Conservation (phyloP, 1,140 invertebrate genomes). For the Paralvinella palmiformis region DNA sequence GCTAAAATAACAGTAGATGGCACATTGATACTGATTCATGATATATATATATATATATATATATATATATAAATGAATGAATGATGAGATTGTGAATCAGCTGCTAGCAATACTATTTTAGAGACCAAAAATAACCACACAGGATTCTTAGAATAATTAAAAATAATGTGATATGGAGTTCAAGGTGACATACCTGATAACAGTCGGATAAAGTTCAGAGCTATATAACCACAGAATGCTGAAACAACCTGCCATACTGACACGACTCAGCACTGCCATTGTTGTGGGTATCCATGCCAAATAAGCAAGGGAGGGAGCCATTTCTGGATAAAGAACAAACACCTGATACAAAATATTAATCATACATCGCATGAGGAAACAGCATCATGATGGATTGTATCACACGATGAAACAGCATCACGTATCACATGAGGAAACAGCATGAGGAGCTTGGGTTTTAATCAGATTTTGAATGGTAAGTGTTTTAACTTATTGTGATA, state of each 20-base stretch:
- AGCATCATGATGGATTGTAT: no score
- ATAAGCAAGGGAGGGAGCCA: no score
- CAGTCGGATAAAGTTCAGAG: conserved; percentile 17
- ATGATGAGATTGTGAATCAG: not conserved
- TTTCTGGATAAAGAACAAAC: no score
- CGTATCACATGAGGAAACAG: no score
- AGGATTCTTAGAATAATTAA: not conserved
- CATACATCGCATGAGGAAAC: no score
- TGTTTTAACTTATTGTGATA: no score
- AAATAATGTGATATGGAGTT: not conserved
- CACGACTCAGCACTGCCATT: not conserved
- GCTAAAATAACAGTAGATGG: not conserved
- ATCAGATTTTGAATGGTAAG: no score
- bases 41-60: conserved; percentile 3
- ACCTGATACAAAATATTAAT: no score
- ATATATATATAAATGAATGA: not conserved
- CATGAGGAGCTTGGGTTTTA: no score
- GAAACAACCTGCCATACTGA: not conserved
- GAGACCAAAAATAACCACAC: not conserved
- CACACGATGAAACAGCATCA: no score
- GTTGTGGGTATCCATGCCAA: not conserved
- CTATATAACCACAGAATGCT: conserved; percentile 3
- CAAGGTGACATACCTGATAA: conserved; percentile 11
- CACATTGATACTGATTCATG: not conserved
- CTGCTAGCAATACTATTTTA: not conserved